A percentile compares a stretch with the other conserved stretches of the same genome.
phyloP scores from a whole-genome alignment of 1,140 invertebrate species.

The Goniozus legneri region DNA sequence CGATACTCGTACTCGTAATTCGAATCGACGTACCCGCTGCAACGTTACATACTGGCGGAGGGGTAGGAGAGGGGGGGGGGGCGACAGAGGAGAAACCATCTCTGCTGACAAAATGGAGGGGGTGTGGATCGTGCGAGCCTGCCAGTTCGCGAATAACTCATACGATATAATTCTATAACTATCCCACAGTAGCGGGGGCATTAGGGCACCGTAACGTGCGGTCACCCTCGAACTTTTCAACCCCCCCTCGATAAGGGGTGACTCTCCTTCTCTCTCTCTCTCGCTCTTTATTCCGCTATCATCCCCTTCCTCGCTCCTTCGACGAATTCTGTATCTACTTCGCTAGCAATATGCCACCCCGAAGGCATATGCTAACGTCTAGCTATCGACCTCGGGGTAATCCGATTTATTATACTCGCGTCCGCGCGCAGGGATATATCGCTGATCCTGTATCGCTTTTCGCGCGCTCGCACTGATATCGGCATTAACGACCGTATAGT shows the following conservation, averaged over 20 bases:
- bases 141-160: too few species aligned
- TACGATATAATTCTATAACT: constrained; percentile 48
- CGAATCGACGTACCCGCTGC: too few species aligned
- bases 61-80: too few species aligned
- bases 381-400: constrained; percentile 27
- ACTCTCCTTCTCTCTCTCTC: constrained; percentile 11
- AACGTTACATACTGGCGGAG: too few species aligned
- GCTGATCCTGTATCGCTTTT: constrained; percentile 32
- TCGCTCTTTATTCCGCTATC: constrained; percentile 9
- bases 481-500: too few species aligned
- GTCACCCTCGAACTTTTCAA: too few species aligned
- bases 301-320: constrained; percentile 1
- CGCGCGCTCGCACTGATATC: constrained; percentile 36
- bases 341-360: constrained; percentile 26
- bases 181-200: constrained; percentile 38
- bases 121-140: too few species aligned
- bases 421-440: constrained; percentile 10
- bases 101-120: too few species aligned
- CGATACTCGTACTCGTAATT: too few species aligned
- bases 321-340: too few species aligned
- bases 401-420: constrained; percentile 43
- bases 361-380: constrained; percentile 25
- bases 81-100: too few species aligned
- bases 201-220: constrained; percentile 23
- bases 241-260: constrained; percentile 17